phyloP scores from a whole-genome alignment of 1,140 invertebrate genomes.

The Drosophila parvula region DNA sequence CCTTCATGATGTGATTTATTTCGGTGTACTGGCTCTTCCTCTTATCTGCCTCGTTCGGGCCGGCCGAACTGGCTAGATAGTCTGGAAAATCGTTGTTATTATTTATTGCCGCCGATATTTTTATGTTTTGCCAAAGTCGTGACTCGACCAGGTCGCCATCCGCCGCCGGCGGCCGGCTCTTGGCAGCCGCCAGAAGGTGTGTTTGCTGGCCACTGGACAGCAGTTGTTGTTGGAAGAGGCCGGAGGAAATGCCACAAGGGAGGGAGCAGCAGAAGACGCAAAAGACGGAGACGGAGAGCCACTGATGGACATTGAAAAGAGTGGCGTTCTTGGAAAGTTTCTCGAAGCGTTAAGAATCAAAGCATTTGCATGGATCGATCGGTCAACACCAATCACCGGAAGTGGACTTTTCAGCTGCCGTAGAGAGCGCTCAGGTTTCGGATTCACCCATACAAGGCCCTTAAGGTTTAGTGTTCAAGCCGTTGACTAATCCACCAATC shows the following conservation, averaged over 20 bases:
- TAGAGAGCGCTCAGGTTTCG: slow-evolving; percentile 13
- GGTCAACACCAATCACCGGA: slow-evolving; percentile 51
- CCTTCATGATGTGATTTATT: not conserved
- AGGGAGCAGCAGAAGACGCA: slow-evolving; percentile 15
- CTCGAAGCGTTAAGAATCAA: slow-evolving; percentile 60
- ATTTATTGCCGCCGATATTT: slow-evolving; percentile 82
- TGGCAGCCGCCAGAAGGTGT: slow-evolving; percentile 73
- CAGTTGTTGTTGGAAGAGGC: slow-evolving; percentile 15
- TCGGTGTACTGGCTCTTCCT: slow-evolving; percentile 36
- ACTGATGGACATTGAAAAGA: slow-evolving; percentile 59
- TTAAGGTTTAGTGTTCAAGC: slow-evolving; percentile 31
- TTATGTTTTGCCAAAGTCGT: slow-evolving; percentile 81
- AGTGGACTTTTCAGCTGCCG: slow-evolving; percentile 49
- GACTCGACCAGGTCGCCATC: slow-evolving; percentile 70
- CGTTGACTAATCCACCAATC: slow-evolving; percentile 34
- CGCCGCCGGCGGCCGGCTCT: slow-evolving; percentile 19
- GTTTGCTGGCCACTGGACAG: slow-evolving; percentile 62
- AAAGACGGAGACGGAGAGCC: slow-evolving; percentile 32
- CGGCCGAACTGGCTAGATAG: slow-evolving; percentile 63
- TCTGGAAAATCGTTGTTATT: slow-evolving; percentile 82
- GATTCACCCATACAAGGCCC: slow-evolving; percentile 5
- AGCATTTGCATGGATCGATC: slow-evolving; percentile 51
- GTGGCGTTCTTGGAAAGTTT: slow-evolving; percentile 65
- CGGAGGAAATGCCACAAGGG: slow-evolving; percentile 17
- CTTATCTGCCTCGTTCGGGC: slow-evolving; percentile 29